Evolutionary conservation across 2,888 invertebrate genomes (phyloP), one percentile per base, ranked within the genome.

Genomic region (Dasysyrphus tricinctus): DNA sequence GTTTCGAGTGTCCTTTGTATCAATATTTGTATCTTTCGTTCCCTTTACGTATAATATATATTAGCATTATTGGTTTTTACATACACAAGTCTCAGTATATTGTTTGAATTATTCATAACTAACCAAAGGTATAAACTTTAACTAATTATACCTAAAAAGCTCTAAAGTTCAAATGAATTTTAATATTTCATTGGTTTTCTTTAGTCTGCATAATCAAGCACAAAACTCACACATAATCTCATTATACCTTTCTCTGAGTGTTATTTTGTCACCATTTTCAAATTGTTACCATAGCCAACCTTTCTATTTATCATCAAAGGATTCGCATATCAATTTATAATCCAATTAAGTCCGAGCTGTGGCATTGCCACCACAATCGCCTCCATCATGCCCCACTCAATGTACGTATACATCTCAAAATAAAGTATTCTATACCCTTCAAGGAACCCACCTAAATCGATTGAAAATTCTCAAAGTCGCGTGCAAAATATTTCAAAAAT

Each of bases 241-340:
- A 32, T 29, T 1, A 24, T 24, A n/a, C n/a, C n/a, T 8, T 29
- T 14, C 12, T 19, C 2, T 11, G 2, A 51, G 19, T 51, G 51
- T 24, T 51, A 51, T 51, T 51, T 24, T 11, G 37, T 59, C 12
- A 7, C 14, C 19, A 59, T 59, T 59, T 19, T 37, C 19, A 34
- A 59, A 19, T 7, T 39, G 8, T 39, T 61, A 24, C 14, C 24
- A 24, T 42, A 4, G 14, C 44, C 16, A 32, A 47, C 29, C 5
- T 56, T 29, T 67, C 6, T 5, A 24, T 24, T 24, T 24, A 24
- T 3, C 32, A 19, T 29, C 44, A 49, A 67, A 61, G 24, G 44
- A 24, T 42, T 67, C 69, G 54, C 73, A 56, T 69, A 75, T 80
- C 79, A 75, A 80, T 67, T 80, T 56, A 67, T 80, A 84, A 76